Conservation (phyloP, 2,797 vertebrate species). For the Chaetophractus vellerosus region DNA sequence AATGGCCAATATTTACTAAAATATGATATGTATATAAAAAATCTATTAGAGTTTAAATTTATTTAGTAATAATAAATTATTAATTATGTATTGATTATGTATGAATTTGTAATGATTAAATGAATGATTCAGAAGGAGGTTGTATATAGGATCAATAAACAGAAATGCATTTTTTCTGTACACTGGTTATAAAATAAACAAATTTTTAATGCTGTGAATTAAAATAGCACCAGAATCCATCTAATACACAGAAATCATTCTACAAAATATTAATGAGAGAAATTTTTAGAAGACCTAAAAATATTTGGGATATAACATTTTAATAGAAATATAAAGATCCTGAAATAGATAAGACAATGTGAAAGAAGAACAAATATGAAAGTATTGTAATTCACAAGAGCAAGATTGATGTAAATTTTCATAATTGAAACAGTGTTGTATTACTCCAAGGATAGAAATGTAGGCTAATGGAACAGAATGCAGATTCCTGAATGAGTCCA, state of each 20-base stretch:
- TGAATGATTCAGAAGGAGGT: neutral
- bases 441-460: neutral
- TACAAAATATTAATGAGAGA: neutral
- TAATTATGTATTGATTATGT: neutral
- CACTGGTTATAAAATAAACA: neutral
- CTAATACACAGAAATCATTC: neutral
- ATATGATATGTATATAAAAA: neutral
- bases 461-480: slow-evolving; percentile 16
- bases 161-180: neutral
- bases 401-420: neutral
- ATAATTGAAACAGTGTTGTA: neutral
- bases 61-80: neutral
- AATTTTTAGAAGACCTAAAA: slow-evolving; percentile 17
- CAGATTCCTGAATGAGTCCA: neutral
- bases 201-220: neutral
- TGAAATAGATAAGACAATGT: slow-evolving; percentile 18
- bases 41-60: neutral
- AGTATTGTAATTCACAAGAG: neutral
- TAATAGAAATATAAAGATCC: neutral
- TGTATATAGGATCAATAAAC: neutral
- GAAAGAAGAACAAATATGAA: slow-evolving; percentile 21
- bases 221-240: neutral
- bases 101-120: slow-evolving; percentile 4
- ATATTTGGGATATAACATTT: neutral
- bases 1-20: slow-evolving; percentile 17